Base-by-base conservation (phyloP, 2,888 invertebrate species). In the Aporophyla lueneburgensis region DNA sequence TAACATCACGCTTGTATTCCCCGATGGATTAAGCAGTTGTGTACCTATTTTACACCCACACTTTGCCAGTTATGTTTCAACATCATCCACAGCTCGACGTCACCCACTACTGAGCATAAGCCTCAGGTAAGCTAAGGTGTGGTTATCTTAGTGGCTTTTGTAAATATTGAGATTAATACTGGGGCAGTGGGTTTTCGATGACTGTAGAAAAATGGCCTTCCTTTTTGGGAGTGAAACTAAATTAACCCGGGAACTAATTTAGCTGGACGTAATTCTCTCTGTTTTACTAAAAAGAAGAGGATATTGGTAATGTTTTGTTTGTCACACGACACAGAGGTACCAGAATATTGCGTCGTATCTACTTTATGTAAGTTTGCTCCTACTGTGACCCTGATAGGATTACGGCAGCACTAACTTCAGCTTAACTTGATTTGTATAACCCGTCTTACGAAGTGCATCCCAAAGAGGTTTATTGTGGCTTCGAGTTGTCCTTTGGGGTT, bases 391-490 rank as follows among this genome's bases (percentile, higher is more conserved):
- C 14, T 54, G 40, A 70, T 40, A 61, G 43, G 24, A 59, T 67
- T 59, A 68, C 9, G 24, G 24, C 33, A 12, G 16, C 19, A 46
- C 54, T 24, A 61, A 49, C 58, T 70, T 54, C 49, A 62, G 27
- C 21, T n/a, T 62, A 62, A 62, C 27, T 43, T 71, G 61, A 71
- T 62, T 70, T 49, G 79, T 49, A 40, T 27, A 10, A 10, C 19
- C 33, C 27, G 61, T 49, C 40, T 51, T 43, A 51, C n/a, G 27
- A 63, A 77, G 27, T 79, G 76, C 79, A 71, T 19, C 49, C n/a
- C 49, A 24, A 56, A 58, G n/a, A 56, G 80, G 12, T 63, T 4
- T 16, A 51, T 9, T 24, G 2, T 19, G 14, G 21, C 43, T 71
- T 79, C 21, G 6, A 46, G 19, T 40, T 51, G 21, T 40, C 12